Base-by-base conservation (phyloP, 2,113 vertebrate species). In the Corvus cornix region DNA sequence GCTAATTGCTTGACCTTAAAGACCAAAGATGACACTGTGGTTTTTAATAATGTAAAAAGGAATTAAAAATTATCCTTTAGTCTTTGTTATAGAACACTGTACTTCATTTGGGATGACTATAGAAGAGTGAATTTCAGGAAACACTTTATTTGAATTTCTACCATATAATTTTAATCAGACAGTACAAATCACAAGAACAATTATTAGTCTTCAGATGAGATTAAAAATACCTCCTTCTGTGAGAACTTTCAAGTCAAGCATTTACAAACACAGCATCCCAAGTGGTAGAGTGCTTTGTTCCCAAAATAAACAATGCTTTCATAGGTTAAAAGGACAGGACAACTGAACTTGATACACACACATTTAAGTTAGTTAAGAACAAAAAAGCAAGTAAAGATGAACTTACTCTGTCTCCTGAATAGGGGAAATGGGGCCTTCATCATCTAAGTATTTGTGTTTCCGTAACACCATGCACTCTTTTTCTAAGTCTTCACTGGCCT, bases 361-460 rank as follows among this genome's bases (percentile, higher is more conserved):
- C 2, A 16, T 7, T 17, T 7, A 27, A 18, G 27, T 20, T 44
- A 59, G 15, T n/a, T 22, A 63, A 63, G 13, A 44, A 28, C 4
- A 37, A 31, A 62, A 62, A 7, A 33, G 5, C 18, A 73, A 39
- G 10, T n/a, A 33, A 90, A 72, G 3, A 44, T 24, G 10, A 83
- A 97, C 98, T 97, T 97, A 98, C 98, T 49, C 58, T 10, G 75
- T 70, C 31, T 98, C 98, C 70, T 90, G 77, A 82, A 98, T 98
- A 80, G 98, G 98, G 48, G 98, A 98, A 95, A 98, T 67, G 7
- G 98, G 95, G 9, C 97, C 98, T 74, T 98, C 97, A 23, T 98
- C 98, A 96, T 98, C 98, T 27, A 98, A 73, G 5, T 98, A 98
- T n/a, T 97, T 98, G 41, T 98, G 96, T 77, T 96, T 97, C 55